Base-by-base conservation (phyloP, 2,888 invertebrate genomes). In the Hyppa rectilinea region DNA sequence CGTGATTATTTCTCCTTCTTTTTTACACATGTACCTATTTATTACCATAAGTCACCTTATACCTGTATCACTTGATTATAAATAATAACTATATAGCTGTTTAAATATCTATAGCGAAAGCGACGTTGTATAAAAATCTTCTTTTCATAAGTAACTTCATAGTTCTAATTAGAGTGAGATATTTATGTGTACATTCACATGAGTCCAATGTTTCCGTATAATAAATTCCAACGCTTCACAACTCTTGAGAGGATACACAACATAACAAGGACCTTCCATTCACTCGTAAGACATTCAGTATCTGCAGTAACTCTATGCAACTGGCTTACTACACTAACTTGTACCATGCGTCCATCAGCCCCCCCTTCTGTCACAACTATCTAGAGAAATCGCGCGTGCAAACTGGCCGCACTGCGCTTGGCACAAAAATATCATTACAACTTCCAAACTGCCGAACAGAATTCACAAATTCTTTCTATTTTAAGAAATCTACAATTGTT, bases 401-500 rank as follows among this genome's bases (percentile, higher is more conserved):
- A 45, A 17, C 29, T 26, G 20, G 12, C 43, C 75, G 75, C 75
- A 80, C 38, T 75, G 81, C 80, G 75, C 56, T 79, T 82, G 80
- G 82, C 82, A 82, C 73, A 26, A 52, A 70, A 79, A 67, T 55
- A 69, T 66, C 72, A 60, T 78, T 82, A 58, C 53, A 72, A 72
- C 68, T 82, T 63, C 20, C 26, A 53, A 82, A 82, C 79, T 69
- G 52, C 68, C 65, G 56, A 66, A 73, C 14, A 23, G 23, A 47
- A 58, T 56, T 43, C 65, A 71, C 58, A 61, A 43, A 65, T 63
- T 53, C 26, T 34, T 81, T 45, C 49, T 40, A 49, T 63, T 58
- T 31, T 31, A 23, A 59, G 63, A 60, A 72, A 72, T 45, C 65
- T 77, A 45, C 38, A 62, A 66, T n/a, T 70, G 65, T 81, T 75